Evolutionary conservation across 2,888 invertebrate species (phyloP), one percentile per base, ranked within the genome.

Genomic region (Spatulosminthurus flaviceps): DNA sequence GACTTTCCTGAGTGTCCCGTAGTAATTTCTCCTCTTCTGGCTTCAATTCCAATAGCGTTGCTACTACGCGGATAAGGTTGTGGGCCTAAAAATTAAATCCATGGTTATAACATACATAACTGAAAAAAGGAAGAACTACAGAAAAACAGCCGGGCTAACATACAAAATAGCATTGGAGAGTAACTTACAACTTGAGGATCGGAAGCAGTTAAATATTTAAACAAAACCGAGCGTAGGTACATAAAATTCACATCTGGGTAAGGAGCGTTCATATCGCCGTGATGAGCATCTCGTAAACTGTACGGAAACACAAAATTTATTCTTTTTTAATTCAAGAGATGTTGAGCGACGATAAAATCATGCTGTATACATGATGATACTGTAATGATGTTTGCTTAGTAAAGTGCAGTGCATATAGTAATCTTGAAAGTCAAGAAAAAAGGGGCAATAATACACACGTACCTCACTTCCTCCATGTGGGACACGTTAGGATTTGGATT

Each of bases 131-230:
- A 28, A n/a, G n/a, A 19, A 71, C 1, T 42, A 19, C 66, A 64
- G n/a, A n/a, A n/a, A n/a, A n/a, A n/a, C n/a, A n/a, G n/a, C n/a
- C n/a, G n/a, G n/a, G n/a, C n/a, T n/a, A n/a, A n/a, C n/a, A n/a
- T n/a, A n/a, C n/a, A n/a, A n/a, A n/a, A n/a, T n/a, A n/a, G n/a
- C n/a, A n/a, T n/a, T n/a, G n/a, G n/a, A n/a, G n/a, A 26, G n/a
- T 21, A 19, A 69, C 83, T 79, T 79, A 82, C 82, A 67, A 85
- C 83, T 81, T 85, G 85, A 21, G 81, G 84, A 78, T 85, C 85
- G 69, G 81, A 80, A 42, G 82, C 82, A 19, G 85, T 85, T n/a
- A 85, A 80, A 78, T 81, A 85, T 79, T 85, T 85, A 77, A 84
- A 84, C 16, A 85, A 19, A 41, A 85, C 85, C 7, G 82, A 81